Evolutionary conservation across 1,140 invertebrate species (phyloP).

Genomic region (Diachasmimorpha longicaudata): DNA sequence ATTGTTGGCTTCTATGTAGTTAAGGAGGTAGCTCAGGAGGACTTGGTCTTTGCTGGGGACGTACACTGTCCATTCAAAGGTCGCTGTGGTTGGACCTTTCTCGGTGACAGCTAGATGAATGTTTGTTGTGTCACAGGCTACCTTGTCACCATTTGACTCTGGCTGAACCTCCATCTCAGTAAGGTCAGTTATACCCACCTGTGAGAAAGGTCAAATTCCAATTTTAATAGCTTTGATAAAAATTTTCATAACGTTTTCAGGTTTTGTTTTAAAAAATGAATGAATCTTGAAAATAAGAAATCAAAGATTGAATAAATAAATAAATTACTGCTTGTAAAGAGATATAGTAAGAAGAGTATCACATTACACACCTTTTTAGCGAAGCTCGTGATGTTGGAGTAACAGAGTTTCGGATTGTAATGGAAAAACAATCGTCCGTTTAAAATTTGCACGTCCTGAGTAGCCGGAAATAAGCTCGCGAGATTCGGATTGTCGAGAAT

Average conservation of each 20-base stretch:
- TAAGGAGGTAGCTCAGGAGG: conserved; percentile 68
- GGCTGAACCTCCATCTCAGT: conserved; percentile 65
- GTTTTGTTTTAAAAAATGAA: background rate
- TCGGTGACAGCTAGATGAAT: conserved; percentile 60
- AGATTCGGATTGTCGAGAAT: conserved; percentile 62
- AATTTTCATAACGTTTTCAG: too few relatives aligned
- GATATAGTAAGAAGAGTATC: too few relatives aligned
- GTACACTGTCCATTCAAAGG: conserved; percentile 63
- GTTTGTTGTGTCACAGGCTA: conserved; percentile 67
- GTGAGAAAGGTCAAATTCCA: background rate
- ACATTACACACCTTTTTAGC: conserved; percentile 44
- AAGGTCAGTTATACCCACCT: conserved; percentile 43
- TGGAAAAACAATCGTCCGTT: conserved; percentile 74
- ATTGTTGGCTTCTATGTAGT: conserved; percentile 65
- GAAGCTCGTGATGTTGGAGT: conserved; percentile 69
- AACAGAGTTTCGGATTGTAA: conserved; percentile 78
- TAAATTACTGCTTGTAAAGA: too few relatives aligned
- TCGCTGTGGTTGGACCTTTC: conserved; percentile 47
- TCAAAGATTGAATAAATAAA: too few relatives aligned
- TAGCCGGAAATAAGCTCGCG: conserved; percentile 36
- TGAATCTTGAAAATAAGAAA: background rate
- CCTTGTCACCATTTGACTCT: conserved; percentile 74
- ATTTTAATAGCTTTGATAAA: too few relatives aligned
- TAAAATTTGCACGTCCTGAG: conserved; percentile 63
- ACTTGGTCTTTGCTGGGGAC: conserved; percentile 56